Evolutionary conservation across 1,140 invertebrate genomes (phyloP), one percentile per base, ranked within the genome.

Genomic region (Odontomachus brunneus): DNA sequence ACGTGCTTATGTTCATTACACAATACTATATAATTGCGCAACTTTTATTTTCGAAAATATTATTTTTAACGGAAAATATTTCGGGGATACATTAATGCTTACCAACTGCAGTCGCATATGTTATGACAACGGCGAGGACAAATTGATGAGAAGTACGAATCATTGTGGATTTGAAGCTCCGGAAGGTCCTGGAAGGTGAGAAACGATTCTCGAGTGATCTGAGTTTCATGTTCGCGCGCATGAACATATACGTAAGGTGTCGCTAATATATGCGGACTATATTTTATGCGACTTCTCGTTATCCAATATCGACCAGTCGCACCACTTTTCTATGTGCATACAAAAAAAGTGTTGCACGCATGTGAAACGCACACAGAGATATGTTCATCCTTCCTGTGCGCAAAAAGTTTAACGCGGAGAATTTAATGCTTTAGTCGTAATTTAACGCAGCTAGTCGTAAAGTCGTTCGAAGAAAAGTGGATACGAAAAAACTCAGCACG

Each of bases 251-350:
- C 5, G 2, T 33, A 78, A 69, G 22, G 38, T 22, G 9, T 15
- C 24, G 29, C 12, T 78, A 78, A 69, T 78, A 26, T 78, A 69
- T 78, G 15, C 29, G 17, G 12, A 24, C 29, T 69, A 67, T 24
- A 33, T 67, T 78, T 69, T 78, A 69, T 44, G 75, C 24, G 63
- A 67, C 63, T n/a, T 67, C 15, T 12, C 15, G 49, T 57, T 78
- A 78, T 76, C 60, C 49, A 17, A 65, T 65, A 65, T 78, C 63
- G 12, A 19, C 29, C 19, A 3, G 7, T 33, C 5, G 29, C 29
- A 24, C 22, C 24, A 19, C 12, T 62, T 74, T 73, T 19, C 9
- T 67, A 9, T 44, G 51, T 55, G 17, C 66, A 38, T 7, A 19
- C 29, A 5, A 33, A 33, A 33, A n/a, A 76, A 78, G 33, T 17